These are phyloP conservation scores for Paracanthobrama guichenoti DNA, from an alignment of 2,113 vertebrate species.

Conservation along the genomic window DNA sequence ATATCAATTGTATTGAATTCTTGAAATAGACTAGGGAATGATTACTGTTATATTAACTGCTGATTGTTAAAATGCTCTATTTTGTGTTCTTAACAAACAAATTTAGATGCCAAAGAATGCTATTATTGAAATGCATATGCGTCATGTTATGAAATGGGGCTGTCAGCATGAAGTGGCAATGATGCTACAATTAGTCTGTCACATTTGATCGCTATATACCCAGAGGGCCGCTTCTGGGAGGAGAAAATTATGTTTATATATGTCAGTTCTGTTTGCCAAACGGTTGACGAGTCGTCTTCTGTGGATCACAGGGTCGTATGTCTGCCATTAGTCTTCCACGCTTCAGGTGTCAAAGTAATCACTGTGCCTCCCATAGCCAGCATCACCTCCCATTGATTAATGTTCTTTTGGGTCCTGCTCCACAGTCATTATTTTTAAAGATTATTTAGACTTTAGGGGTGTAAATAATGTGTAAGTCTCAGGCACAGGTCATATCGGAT, in stretches of 20 bases:
- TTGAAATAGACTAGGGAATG: neutral
- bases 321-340: conserved; percentile 39
- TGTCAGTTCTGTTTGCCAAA: neutral
- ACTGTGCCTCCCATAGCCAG: conserved; percentile 1
- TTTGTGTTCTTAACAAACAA: neutral
- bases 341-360: conserved; percentile 31
- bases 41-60: neutral
- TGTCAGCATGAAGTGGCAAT: neutral
- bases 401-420: conserved; percentile 16
- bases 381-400: conserved; percentile 24
- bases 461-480: conserved; percentile 16
- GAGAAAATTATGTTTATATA: neutral
- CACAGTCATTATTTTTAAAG: conserved; percentile 2
- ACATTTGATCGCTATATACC: neutral
- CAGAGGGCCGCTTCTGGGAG: neutral
- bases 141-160: neutral
- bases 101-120: neutral
- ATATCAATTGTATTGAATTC: neutral
- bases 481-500: neutral
- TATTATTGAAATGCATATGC: neutral
- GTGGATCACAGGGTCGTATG: conserved; percentile 24
- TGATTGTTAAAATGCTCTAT: conserved; percentile 13
- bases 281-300: conserved; percentile 20
- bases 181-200: conserved; percentile 2
- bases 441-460: conserved; percentile 6